Evolutionary conservation across 2,888 invertebrate genomes (phyloP).

Genomic region (Pseudanteris insignis): DNA sequence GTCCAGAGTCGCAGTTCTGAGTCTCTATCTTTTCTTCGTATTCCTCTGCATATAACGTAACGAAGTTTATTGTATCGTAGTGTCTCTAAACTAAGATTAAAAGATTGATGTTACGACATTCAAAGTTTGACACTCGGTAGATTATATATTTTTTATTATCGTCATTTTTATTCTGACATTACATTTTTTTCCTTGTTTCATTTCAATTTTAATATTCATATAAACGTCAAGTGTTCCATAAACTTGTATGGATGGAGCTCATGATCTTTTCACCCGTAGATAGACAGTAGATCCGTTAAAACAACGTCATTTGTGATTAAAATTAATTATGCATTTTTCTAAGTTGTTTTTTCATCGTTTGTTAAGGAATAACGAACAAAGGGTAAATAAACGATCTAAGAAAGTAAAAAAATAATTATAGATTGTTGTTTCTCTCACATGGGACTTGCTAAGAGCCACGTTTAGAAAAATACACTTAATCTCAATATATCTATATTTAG

Average conservation of each 20-base stretch:
- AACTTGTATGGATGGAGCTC: slow-evolving; percentile 38
- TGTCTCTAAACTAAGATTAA: slow-evolving; percentile 38
- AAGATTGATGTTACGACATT: slow-evolving; percentile 26
- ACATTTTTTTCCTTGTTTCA: too few species aligned
- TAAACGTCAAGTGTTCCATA: slow-evolving; percentile 1
- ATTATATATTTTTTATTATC: slow-evolving; percentile 50
- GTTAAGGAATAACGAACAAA: slow-evolving; percentile 26
- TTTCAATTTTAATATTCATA: too few species aligned
- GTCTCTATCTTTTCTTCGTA: slow-evolving; percentile 58
- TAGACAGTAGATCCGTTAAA: slow-evolving; percentile 46
- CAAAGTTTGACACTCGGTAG: slow-evolving; percentile 53
- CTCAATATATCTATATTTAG: too few species aligned
- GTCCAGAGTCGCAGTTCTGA: slow-evolving; percentile 64
- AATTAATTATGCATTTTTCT: slow-evolving; percentile 17
- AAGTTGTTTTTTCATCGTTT: slow-evolving; percentile 23
- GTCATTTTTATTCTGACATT: slow-evolving; percentile 21
- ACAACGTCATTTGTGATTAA: slow-evolving; percentile 17
- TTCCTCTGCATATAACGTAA: slow-evolving; percentile 58
- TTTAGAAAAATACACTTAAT: too few species aligned
- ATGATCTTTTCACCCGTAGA: slow-evolving; percentile 47
- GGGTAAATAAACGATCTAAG: slow-evolving; percentile 21
- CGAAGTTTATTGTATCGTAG: slow-evolving; percentile 54
- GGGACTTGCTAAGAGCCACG: slow-evolving; percentile 26
- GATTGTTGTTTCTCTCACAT: slow-evolving; percentile 37
- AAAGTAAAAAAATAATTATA: too few species aligned